Evolutionary conservation across 2,113 vertebrate genomes (phyloP).

Genomic region (Acanthochromis polyacanthus): DNA sequence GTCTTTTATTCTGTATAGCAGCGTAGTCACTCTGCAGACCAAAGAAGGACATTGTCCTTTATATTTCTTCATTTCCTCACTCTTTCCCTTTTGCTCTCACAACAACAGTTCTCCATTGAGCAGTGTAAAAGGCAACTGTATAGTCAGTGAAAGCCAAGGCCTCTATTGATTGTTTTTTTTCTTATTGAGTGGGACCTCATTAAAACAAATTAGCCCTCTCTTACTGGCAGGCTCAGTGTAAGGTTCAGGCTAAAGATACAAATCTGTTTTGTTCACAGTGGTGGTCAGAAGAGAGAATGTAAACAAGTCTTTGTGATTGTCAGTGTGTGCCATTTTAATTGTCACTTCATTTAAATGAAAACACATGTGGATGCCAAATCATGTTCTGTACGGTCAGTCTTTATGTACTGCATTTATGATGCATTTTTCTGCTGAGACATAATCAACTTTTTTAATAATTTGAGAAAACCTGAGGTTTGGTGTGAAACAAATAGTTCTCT

Average conservation of each 20-base stretch:
- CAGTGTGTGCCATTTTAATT: too few species aligned
- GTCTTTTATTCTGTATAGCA: background rate
- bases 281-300: background rate
- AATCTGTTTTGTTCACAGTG: background rate
- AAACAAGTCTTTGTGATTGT: background rate
- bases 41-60: background rate
- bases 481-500: too few species aligned
- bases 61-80: constrained; percentile 5
- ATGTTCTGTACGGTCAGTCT: too few species aligned
- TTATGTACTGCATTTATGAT: background rate
- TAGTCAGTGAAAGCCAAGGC: constrained; percentile 25
- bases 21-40: background rate
- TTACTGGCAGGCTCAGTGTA: constrained; percentile 3
- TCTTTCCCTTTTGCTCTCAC: background rate
- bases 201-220: constrained; percentile 16
- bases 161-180: constrained; percentile 27
- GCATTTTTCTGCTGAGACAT: too few species aligned
- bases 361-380: too few species aligned
- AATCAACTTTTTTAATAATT: too few species aligned
- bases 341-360: too few species aligned
- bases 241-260: constrained; percentile 19
- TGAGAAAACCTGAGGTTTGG: too few species aligned
- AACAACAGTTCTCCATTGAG: background rate
- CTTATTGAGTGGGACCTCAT: constrained; percentile 24
- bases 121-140: background rate